Evolutionary conservation across 2,113 vertebrate genomes (phyloP).

Genomic region (Neogale vison): DNA sequence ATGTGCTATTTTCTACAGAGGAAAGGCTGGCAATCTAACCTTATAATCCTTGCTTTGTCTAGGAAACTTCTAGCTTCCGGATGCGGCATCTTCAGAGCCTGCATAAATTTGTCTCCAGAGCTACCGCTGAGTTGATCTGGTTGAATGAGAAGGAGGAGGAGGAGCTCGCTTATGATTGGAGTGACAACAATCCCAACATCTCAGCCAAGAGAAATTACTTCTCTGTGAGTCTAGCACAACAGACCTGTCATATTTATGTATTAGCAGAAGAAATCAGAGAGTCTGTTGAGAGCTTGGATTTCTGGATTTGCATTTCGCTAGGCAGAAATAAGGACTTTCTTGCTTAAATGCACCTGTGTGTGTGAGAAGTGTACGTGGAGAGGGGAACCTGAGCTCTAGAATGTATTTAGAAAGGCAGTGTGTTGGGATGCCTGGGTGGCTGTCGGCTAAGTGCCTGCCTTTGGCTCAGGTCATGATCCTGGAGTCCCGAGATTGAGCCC

Average conservation of each 20-base stretch:
- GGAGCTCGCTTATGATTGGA: slow-evolving; percentile 98
- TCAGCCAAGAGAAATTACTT: slow-evolving; percentile 92
- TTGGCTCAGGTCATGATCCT: not conserved
- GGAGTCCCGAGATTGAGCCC: not conserved
- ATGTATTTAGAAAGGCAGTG: not conserved
- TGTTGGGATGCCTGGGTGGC: not conserved
- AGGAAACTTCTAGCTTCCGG: slow-evolving; percentile 97
- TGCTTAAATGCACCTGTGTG: not conserved
- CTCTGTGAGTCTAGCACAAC: slow-evolving; percentile 86
- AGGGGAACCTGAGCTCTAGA: not conserved
- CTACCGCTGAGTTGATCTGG: slow-evolving; percentile 98
- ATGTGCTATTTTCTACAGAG: not conserved
- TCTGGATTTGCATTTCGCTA: not conserved
- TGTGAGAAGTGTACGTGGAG: not conserved
- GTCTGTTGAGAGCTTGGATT: not conserved
- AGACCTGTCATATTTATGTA: slow-evolving; percentile 18
- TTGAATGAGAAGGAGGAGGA: slow-evolving; percentile 98
- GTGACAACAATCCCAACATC: slow-evolving; percentile 92
- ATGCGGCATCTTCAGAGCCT: slow-evolving; percentile 94
- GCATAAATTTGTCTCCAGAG: slow-evolving; percentile 92
- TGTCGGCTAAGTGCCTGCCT: not conserved
- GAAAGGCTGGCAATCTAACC: slow-evolving; percentile 2
- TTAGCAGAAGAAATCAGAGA: not conserved
- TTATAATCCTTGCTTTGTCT: slow-evolving; percentile 8
- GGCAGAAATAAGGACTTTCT: not conserved